phyloP scores from a whole-genome alignment of 2,888 invertebrate genomes.

The Toxonevra muliebris region DNA sequence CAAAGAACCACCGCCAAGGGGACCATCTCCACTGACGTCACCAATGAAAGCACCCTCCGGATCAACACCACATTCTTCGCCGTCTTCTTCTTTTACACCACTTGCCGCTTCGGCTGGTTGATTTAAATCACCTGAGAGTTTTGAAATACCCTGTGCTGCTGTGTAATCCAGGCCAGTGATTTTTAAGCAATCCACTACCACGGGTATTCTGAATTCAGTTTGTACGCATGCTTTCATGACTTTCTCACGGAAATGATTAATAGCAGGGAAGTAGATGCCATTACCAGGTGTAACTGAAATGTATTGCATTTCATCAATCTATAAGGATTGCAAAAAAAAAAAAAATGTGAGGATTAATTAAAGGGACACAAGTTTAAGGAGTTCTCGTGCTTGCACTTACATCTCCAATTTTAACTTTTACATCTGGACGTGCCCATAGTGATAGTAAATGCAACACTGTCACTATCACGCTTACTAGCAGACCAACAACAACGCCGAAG shows the following conservation, averaged over 20 bases:
- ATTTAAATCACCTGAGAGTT: slow-evolving; percentile 57
- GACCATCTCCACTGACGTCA: neutral
- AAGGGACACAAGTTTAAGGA: neutral
- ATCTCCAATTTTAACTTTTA: slow-evolving; percentile 57
- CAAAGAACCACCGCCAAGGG: slow-evolving; percentile 47
- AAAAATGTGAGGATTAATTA: neutral
- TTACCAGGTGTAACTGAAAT: slow-evolving; percentile 73
- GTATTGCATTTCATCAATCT: slow-evolving; percentile 69
- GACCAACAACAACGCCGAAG: slow-evolving; percentile 81
- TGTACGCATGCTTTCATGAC: slow-evolving; percentile 68
- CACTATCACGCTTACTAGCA: slow-evolving; percentile 75
- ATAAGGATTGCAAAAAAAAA: neutral
- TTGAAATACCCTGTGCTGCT: slow-evolving; percentile 68
- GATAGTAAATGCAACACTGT: slow-evolving; percentile 74
- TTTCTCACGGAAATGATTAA: slow-evolving; percentile 72
- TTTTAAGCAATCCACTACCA: slow-evolving; percentile 74
- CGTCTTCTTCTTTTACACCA: neutral
- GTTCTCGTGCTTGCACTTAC: slow-evolving; percentile 42
- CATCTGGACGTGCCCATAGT: slow-evolving; percentile 73
- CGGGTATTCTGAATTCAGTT: slow-evolving; percentile 66
- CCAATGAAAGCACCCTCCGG: too few species aligned
- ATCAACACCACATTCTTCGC: neutral
- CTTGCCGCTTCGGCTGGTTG: slow-evolving; percentile 43
- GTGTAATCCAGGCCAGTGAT: slow-evolving; percentile 78
- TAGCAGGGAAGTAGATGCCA: slow-evolving; percentile 78